A percentile compares a stretch with the other conserved stretches of the same genome.
Conservation (phyloP, 2,888 invertebrate genomes). For the Patella caerulea region DNA sequence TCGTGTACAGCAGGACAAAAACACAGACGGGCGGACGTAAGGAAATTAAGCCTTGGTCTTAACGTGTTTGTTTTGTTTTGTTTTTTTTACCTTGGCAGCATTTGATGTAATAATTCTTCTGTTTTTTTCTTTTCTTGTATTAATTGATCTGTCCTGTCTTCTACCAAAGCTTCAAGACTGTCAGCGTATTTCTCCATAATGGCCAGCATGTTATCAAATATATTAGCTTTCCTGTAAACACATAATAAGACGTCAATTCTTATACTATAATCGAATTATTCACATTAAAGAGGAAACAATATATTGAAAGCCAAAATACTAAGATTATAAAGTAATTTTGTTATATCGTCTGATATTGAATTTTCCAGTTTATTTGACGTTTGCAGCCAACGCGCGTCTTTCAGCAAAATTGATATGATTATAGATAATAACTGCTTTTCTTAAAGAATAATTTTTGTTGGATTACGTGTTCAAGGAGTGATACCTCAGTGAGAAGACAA, state of each 20-base stretch:
- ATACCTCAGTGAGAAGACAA: no score
- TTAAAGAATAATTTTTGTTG: no score
- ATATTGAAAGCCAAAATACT: neutral
- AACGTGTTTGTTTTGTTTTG: no score
- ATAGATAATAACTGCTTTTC: neutral
- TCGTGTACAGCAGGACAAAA: neutral
- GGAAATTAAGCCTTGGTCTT: no score
- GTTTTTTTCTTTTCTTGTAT: conserved; percentile 97
- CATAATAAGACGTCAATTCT: neutral
- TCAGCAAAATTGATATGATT: neutral
- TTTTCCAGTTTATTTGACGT: neutral
- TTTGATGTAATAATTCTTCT: conserved; percentile 82
- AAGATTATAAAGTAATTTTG: neutral
- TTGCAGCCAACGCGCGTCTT: neutral
- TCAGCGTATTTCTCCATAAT: conserved; percentile 98
- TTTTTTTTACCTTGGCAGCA: conserved; percentile 70
- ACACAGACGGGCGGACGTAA: neutral
- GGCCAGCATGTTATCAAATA: conserved; percentile 97
- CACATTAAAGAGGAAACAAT: neutral
- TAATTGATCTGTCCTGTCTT: conserved; percentile 92
- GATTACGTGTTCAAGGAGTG: no score
- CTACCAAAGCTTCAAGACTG: conserved; percentile 92
- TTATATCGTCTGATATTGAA: neutral
- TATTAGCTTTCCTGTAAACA: conserved; percentile 86
- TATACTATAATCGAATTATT: neutral